Base-by-base conservation (phyloP, 2,797 vertebrate genomes). In the Malacoctenus gilli region DNA sequence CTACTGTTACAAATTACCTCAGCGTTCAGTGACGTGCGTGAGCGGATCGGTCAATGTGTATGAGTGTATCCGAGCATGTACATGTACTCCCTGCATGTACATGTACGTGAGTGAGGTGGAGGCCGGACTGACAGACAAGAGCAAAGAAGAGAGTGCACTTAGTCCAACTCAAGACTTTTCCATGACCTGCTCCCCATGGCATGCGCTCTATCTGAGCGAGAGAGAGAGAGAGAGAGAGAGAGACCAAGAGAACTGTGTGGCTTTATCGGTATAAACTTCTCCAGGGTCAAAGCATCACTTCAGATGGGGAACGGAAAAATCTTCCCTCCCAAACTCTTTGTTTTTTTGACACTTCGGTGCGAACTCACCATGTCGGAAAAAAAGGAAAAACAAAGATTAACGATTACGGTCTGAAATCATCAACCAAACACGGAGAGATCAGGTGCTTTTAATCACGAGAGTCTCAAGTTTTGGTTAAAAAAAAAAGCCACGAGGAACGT, bases 161-260 rank as follows among this genome's bases (percentile, higher is more conserved):
- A 83, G 83, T 88, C 84, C 86, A 85, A 87, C 87, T 86, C 77
- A 51, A 84, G 83, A 89, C 87, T 88, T 90, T 91, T 91, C 89
- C 89, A 92, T 91, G 90, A 91, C 81, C 85, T 86, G 80, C 67
- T 88, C 79, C 74, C 83, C 80, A 65, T 90, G 90, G 89, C 90
- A 92, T 91, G 87, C 85, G 85, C 87, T 89, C 83, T 89, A 88
- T 91, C 88, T 89, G 62, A 87, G n/a, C n/a, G n/a, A n/a, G n/a
- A n/a, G n/a, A n/a, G n/a, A n/a, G n/a, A n/a, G n/a, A n/a, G n/a
- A n/a, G n/a, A n/a, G n/a, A n/a, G n/a, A n/a, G n/a, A n/a, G 82
- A 75, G 76, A 83, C 81, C 71, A 78, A 83, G 80, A 72, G 84
- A 85, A 79, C 84, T 85, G 61, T 81, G 76, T 79, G 78, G 85